Conservation (phyloP, 2,797 vertebrate species). For the Valencia hispanica region DNA sequence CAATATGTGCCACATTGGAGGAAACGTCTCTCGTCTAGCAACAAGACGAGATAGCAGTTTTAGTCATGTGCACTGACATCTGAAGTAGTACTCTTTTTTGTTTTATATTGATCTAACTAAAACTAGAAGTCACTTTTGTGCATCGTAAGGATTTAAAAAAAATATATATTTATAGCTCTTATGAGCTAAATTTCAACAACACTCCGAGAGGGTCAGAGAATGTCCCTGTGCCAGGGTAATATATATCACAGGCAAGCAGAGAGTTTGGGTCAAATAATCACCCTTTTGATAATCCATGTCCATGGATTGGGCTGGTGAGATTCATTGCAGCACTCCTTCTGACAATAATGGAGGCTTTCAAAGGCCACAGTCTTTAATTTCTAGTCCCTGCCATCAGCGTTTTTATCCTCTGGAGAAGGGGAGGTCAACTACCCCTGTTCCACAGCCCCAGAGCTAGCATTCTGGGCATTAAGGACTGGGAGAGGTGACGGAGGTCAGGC, state of each 20-base stretch:
- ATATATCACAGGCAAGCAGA: conserved; percentile 71
- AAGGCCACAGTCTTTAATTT: conserved; percentile 82
- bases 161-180: conserved; percentile 31
- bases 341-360: conserved; percentile 81
- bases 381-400: conserved; percentile 72
- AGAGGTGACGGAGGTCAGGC: conserved; percentile 72
- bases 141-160: conserved; percentile 20
- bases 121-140: neutral
- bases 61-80: neutral
- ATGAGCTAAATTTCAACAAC: conserved; percentile 22
- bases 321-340: conserved; percentile 69
- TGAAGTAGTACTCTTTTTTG: neutral
- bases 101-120: neutral
- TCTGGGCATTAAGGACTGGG: conserved; percentile 72
- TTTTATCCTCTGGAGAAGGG: conserved; percentile 74
- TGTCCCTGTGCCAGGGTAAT: conserved; percentile 62
- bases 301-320: conserved; percentile 62
- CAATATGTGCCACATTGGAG: conserved; percentile 50
- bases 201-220: conserved; percentile 35
- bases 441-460: conserved; percentile 61
- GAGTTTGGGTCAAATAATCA: conserved; percentile 81
- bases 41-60: conserved; percentile 9
- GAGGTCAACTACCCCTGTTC: conserved; percentile 73
- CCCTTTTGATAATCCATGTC: conserved; percentile 73
- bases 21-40: conserved; percentile 28